Conservation (phyloP, 2,113 vertebrate genomes). For the Leucosticte australis region DNA sequence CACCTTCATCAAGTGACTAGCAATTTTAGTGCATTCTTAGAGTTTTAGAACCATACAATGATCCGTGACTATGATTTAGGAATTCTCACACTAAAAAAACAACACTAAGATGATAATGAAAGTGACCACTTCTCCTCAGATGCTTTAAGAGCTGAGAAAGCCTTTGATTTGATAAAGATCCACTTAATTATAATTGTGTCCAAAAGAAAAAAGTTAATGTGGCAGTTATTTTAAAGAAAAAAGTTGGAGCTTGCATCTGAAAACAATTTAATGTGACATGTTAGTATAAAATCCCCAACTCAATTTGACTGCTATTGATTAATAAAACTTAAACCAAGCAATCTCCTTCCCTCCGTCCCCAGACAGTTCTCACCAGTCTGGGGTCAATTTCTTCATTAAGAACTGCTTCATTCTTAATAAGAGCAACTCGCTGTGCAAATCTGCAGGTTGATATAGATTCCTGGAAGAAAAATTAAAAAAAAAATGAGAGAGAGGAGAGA, state of each 20-base stretch:
- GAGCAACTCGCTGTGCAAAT: slow-evolving; percentile 92
- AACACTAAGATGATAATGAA: neutral
- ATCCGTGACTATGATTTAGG: neutral
- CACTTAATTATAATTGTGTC: neutral
- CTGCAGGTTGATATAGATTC: slow-evolving; percentile 96
- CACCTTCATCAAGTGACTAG: neutral
- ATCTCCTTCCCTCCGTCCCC: neutral
- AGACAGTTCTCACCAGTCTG: slow-evolving; percentile 80
- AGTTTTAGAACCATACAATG: neutral
- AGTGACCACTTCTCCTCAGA: neutral
- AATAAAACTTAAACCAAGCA: neutral
- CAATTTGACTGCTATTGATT: neutral
- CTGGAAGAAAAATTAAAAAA: slow-evolving; percentile 61
- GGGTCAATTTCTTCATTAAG: slow-evolving; percentile 96
- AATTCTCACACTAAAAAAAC: neutral
- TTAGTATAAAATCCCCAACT: neutral
- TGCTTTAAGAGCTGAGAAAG: neutral
- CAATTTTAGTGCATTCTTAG: neutral
- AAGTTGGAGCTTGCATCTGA: neutral
- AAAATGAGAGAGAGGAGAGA: neutral
- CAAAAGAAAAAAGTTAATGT: neutral
- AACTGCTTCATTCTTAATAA: slow-evolving; percentile 93
- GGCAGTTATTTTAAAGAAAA: neutral
- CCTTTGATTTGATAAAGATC: neutral
- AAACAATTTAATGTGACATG: neutral